These are phyloP conservation scores for Scaptomyza tumidula DNA, from an alignment of 2,888 invertebrate genomes.

Conservation along the genomic window DNA sequence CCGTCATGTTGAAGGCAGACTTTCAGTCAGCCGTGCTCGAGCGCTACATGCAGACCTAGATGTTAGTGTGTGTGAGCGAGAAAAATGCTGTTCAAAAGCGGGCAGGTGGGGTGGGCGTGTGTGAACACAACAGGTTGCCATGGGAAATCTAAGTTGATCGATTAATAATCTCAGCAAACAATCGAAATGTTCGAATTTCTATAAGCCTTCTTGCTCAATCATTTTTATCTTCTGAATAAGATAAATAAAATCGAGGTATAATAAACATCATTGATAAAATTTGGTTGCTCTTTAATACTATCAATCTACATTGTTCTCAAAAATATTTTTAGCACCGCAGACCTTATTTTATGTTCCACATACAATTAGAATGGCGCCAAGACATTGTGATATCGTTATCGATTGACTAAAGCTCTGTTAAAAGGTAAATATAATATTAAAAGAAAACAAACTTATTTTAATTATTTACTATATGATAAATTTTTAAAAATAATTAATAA, in stretches of 20 bases:
- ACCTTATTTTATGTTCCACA: background rate
- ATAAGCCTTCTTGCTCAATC: background rate
- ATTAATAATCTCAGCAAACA: constrained; percentile 23
- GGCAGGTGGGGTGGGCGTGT: constrained; percentile 33
- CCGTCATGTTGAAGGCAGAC: constrained; percentile 43
- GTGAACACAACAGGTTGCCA: constrained; percentile 57
- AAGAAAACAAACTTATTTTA: too few species aligned
- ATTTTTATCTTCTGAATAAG: background rate
- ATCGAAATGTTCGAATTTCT: background rate
- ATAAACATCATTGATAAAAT: background rate
- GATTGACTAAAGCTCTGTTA: background rate
- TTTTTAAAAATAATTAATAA: background rate
- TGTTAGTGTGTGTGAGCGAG: constrained; percentile 37
- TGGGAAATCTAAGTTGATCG: constrained; percentile 47
- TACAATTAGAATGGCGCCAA: constrained; percentile 1
- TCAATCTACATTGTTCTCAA: background rate
- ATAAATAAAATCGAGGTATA: background rate
- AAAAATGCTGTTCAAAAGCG: constrained; percentile 45
- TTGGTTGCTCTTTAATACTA: background rate
- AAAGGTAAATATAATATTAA: background rate
- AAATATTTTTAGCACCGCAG: background rate
- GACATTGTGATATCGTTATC: background rate
- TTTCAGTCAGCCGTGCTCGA: constrained; percentile 53
- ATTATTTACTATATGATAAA: background rate
- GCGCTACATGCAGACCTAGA: constrained; percentile 46